These are phyloP conservation scores for Zeugodacus cucurbitae DNA, from an alignment of 1,140 invertebrate species.

Conservation along the genomic window DNA sequence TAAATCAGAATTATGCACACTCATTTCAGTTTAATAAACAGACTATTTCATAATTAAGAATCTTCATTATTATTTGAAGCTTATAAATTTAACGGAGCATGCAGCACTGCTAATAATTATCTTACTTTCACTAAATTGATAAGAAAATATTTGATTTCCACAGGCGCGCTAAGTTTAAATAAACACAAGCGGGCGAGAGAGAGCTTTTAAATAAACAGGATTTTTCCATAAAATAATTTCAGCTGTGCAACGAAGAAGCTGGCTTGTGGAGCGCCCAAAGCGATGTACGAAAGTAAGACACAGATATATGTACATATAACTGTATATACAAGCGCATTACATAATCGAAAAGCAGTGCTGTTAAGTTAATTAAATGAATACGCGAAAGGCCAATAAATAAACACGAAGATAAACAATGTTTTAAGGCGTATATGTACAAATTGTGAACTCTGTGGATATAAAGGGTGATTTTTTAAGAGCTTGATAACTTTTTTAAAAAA, in stretches of 20 bases:
- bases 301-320: background rate
- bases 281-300: background rate
- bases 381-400: background rate
- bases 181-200: background rate
- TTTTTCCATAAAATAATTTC: background rate
- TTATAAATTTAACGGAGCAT: too few relatives aligned
- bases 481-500: too few relatives aligned
- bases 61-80: too few relatives aligned
- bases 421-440: background rate
- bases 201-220: background rate
- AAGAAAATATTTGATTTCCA: background rate
- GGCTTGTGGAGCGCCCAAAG: background rate
- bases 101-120: too few relatives aligned
- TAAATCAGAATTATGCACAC: too few relatives aligned
- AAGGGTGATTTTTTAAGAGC: too few relatives aligned
- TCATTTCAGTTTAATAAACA: too few relatives aligned
- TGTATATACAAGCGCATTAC: background rate
- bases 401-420: background rate
- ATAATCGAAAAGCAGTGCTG: background rate
- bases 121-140: background rate
- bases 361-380: slow-evolving; percentile 7
- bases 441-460: too few relatives aligned
- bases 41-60: too few relatives aligned
- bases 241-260: background rate
- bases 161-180: background rate